A percentile compares a stretch with the other conserved stretches of the same genome.
These are phyloP conservation scores for Myodes glareolus DNA, from an alignment of 2,113 vertebrate species.

Conservation along the genomic window DNA sequence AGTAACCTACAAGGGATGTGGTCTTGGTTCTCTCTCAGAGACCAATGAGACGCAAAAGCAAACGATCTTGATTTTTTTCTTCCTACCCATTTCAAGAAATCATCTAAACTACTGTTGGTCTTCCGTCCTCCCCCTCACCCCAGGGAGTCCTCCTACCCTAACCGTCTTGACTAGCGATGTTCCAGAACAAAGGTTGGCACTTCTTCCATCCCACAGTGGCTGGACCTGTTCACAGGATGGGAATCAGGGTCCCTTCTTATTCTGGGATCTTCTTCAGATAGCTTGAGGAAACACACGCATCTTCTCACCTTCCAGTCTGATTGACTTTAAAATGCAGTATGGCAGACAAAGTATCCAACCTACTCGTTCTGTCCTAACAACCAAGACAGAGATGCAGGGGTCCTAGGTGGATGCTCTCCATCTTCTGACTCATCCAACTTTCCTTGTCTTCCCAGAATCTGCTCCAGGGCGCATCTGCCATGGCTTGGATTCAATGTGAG, in stretches of 20 bases:
- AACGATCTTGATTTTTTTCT: neutral
- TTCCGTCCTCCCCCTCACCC: too few relatives aligned
- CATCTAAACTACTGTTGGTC: neutral
- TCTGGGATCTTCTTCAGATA: neutral
- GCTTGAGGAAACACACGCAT: neutral
- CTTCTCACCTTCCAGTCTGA: neutral
- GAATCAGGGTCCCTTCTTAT: neutral
- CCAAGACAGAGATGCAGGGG: neutral
- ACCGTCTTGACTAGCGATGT: neutral
- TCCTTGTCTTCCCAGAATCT: neutral
- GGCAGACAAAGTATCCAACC: neutral
- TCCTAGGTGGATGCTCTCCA: accelerated
- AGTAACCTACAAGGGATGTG: accelerated
- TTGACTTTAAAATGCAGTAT: neutral
- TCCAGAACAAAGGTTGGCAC: accelerated
- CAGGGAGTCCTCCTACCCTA: neutral
- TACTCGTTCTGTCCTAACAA: neutral
- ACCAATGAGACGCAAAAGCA: too few relatives aligned
- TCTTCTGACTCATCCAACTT: neutral
- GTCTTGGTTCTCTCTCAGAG: neutral
- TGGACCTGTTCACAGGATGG: neutral
- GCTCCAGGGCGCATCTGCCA: neutral
- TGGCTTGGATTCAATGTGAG: neutral
- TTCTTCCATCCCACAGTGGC: accelerated
- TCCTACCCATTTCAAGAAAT: neutral